These are phyloP conservation scores for Scolopax mira DNA, from an alignment of 2,113 vertebrate genomes.

Conservation along the genomic window DNA sequence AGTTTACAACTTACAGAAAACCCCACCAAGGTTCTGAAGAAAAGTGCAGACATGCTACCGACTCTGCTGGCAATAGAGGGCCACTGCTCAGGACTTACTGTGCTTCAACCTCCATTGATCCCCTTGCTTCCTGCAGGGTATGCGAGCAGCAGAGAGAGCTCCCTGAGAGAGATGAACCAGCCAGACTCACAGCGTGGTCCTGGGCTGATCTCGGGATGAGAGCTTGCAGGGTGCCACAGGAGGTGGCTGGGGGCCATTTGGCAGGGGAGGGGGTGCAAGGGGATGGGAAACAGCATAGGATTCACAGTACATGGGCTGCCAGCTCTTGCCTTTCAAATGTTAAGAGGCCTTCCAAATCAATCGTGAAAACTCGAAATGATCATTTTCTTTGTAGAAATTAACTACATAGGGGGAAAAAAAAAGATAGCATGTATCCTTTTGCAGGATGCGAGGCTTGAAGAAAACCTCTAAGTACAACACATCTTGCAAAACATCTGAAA, in stretches of 20 bases:
- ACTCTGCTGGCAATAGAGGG: accelerated
- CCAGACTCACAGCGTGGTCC: accelerated
- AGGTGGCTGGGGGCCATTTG: neutral
- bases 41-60: neutral
- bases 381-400: neutral
- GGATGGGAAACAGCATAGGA: accelerated
- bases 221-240: neutral
- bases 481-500: neutral
- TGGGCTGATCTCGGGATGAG: neutral
- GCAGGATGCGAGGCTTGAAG: neutral
- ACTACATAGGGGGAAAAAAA: neutral
- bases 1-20: neutral
- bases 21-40: neutral
- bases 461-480: neutral
- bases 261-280: neutral
- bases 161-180: neutral
- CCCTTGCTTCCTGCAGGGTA: neutral
- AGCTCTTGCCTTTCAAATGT: neutral
- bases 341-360: neutral
- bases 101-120: neutral
- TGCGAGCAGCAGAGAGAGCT: neutral
- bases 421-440: neutral
- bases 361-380: neutral
- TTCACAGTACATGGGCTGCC: too few species aligned
- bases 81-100: neutral